Evolutionary conservation across 2,797 vertebrate species (phyloP), one percentile per base, ranked within the genome.

Genomic region (Brachyrhaphis roseni): DNA sequence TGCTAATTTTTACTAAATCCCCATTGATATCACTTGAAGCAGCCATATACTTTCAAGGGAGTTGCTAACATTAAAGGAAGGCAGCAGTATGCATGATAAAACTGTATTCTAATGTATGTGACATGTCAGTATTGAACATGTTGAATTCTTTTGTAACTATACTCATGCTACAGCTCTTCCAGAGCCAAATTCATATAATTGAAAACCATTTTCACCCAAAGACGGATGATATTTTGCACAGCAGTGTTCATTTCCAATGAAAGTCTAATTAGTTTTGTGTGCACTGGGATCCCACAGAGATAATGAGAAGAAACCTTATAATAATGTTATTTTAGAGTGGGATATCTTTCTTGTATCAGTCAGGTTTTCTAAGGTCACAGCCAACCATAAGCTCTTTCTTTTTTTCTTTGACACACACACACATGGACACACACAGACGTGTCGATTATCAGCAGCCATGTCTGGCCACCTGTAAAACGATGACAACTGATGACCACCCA

Each of bases 401-500:
- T 66, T 80, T 62, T 55, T 53, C 8, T 53, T 53, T 53, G 4
- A 47, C 18, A 41, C 0, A 34, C 34, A 66, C 74, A 74, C 53
- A 78, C 26, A 83, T 53, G 72, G 39, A 84, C 49, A 76, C 46
- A 62, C 74, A 74, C 15, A 77, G 81, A 74, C 49, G 84, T 82
- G 86, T 91, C 82, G 74, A 55, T 80, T 84, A 87, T 84, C 82
- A 71, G 51, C 84, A 75, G 80, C 79, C 78, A 74, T 82, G 85
- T 78, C 74, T 88, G 89, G 90, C 90, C 89, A 92, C 90, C 88
- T 94, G 86, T 85, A 86, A 84, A 79, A 89, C 86, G 84, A 68
- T 82, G 83, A 86, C 86, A 84, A 87, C 78, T 79, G 71, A 41
- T 82, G 91, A 88, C 93, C 91, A 94, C 91, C 90, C 88, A 91